phyloP scores from a whole-genome alignment of 2,888 invertebrate species.

The Cryptus viduatorius region DNA sequence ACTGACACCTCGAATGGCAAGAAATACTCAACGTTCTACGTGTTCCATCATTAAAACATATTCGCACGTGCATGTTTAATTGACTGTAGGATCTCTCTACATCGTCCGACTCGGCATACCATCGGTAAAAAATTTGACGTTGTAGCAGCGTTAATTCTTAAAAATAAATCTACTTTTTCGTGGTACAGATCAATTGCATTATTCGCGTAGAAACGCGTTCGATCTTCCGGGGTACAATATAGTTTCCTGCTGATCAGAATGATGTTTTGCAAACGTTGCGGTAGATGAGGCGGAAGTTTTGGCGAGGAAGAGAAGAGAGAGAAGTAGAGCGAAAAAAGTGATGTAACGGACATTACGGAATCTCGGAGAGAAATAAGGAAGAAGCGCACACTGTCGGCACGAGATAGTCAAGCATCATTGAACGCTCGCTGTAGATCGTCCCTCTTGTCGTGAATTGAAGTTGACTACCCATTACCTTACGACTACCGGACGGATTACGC shows the following conservation, averaged over 20 bases:
- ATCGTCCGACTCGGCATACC: not conserved
- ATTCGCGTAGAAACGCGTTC: not conserved
- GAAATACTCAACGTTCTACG: not conserved
- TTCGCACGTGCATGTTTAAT: slow-evolving; percentile 33
- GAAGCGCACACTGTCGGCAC: slow-evolving; percentile 37
- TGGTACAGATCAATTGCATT: slow-evolving; percentile 1
- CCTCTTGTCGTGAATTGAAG: slow-evolving; percentile 32
- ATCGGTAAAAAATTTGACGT: not conserved
- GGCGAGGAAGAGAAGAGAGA: slow-evolving; percentile 28
- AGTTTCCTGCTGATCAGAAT: not conserved
- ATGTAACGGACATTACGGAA: slow-evolving; percentile 54
- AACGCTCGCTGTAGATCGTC: slow-evolving; percentile 25
- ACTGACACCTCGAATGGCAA: slow-evolving; percentile 32
- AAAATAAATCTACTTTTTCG: slow-evolving; percentile 12
- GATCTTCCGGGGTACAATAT: not conserved
- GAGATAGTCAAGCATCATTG: slow-evolving; percentile 66
- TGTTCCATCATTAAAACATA: slow-evolving; percentile 18
- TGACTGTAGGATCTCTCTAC: not conserved
- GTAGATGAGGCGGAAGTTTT: slow-evolving; percentile 15
- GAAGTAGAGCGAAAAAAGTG: slow-evolving; percentile 48
- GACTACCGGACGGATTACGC: slow-evolving; percentile 38
- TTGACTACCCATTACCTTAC: slow-evolving; percentile 43
- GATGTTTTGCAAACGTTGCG: not conserved
- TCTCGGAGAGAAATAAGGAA: slow-evolving; percentile 44
- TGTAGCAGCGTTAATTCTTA: not conserved